Evolutionary conservation across 23 tunicate genomes (phyloP).

Genomic region (Pegea sp.): DNA sequence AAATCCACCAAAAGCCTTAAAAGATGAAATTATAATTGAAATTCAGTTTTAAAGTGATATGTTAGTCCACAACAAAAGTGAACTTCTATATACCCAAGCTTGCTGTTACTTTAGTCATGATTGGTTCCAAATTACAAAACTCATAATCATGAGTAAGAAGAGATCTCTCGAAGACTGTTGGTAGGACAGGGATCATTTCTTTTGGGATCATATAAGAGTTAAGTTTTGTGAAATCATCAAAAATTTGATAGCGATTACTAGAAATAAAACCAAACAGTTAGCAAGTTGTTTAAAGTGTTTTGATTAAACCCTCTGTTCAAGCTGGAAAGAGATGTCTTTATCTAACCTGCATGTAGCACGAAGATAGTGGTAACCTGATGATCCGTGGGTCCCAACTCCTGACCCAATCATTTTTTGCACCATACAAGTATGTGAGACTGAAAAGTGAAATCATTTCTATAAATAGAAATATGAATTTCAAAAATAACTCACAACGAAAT

Average conservation of each 20-base stretch:
- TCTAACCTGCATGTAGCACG: conserved; percentile 80
- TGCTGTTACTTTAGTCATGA: no score
- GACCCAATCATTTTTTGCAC: conserved; percentile 81
- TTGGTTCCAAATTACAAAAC: no score
- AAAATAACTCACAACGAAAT: conserved; percentile 40
- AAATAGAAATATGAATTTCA: background rate
- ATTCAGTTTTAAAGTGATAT: no score
- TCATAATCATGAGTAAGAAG: conserved; percentile 32
- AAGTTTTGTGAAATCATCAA: conserved; percentile 49
- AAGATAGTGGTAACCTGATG: conserved; percentile 66
- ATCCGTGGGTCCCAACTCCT: conserved; percentile 54
- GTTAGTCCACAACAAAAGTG: no score
- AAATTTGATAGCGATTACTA: conserved; percentile 74
- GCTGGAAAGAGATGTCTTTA: background rate
- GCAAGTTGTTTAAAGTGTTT: background rate
- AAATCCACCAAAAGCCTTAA: no score
- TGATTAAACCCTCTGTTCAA: background rate
- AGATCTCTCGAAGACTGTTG: conserved; percentile 13
- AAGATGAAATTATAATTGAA: no score
- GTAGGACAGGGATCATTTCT: conserved; percentile 65
- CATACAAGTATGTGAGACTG: conserved; percentile 85
- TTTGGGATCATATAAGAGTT: conserved; percentile 49
- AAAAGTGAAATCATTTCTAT: background rate
- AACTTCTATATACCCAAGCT: no score
- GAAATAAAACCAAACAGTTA: background rate